Evolutionary conservation across 2,888 invertebrate genomes (phyloP), one percentile per base, ranked within the genome.

Genomic region (Himalopsyche tibetana): DNA sequence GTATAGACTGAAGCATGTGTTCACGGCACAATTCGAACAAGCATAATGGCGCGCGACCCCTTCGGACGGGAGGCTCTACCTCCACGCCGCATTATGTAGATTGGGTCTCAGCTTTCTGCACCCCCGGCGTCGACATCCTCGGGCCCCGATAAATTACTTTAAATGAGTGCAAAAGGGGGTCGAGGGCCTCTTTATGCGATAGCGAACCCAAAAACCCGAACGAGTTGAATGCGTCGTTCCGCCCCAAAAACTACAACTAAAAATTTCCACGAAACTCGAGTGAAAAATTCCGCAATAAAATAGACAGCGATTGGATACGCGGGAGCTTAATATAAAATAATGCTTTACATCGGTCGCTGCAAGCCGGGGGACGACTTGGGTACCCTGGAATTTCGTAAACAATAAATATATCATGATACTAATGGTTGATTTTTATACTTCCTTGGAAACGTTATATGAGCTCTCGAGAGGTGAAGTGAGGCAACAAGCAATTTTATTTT

Each of bases 111-210:
- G 83, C 83, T 86, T 80, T 86, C 82, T 74, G 55, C 84, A 79
- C 86, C 82, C 82, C 28, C 42, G n/a, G 51, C 81, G 45, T 45
- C 42, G 42, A 80, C 19, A 36, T 80, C 80, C 40, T 42, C 80
- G 86, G 80, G 55, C 83, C 55, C 83, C 85, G 83, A 87, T 88
- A 88, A 88, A 88, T 88, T 86, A 88, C 88, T 88, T 86, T 88
- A 88, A 88, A 88, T 88, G 88, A 88, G 88, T 85, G 88, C 51
- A 82, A 74, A 86, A 86, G 83, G 83, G 85, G 85, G 83, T 56
- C 82, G 45, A 42, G 45, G 28, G 55, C 40, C 82, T 82, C 45
- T 80, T 42, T 28, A 82, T 82, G 55, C 2, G 45, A 51, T 82
- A 55, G 36, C 15, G 56, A 55, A 55, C 55, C 63, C 28, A 36